Percentiles rank a stretch among this genome's conserved stretches.
These are phyloP conservation scores for Ornithoptera priamus DNA, from an alignment of 2,888 invertebrate species.

Conservation along the genomic window DNA sequence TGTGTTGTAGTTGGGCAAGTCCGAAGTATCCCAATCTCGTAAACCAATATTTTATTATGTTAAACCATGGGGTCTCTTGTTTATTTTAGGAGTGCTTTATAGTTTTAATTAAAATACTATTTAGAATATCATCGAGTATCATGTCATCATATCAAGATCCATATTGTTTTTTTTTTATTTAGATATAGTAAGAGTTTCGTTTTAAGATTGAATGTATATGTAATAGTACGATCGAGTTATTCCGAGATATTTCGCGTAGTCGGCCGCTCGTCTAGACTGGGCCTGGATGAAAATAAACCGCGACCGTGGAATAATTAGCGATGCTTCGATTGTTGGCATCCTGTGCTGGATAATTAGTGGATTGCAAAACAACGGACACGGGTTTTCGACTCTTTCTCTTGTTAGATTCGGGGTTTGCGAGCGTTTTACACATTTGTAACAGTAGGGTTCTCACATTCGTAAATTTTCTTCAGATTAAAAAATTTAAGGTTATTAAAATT, in stretches of 20 bases:
- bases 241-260: slow-evolving; percentile 18
- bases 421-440: slow-evolving; percentile 26
- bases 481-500: too few species aligned
- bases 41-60: too few species aligned
- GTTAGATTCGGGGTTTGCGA: slow-evolving; percentile 28
- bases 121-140: too few species aligned
- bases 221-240: slow-evolving; percentile 19
- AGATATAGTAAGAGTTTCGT: background rate
- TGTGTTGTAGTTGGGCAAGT: too few species aligned
- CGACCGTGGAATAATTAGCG: slow-evolving; percentile 44
- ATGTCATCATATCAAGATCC: too few species aligned
- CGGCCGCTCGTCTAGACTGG: slow-evolving; percentile 42
- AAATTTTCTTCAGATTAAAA: background rate
- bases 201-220: slow-evolving; percentile 7
- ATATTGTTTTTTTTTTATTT: too few species aligned
- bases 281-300: slow-evolving; percentile 43
- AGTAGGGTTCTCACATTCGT: slow-evolving; percentile 40
- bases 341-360: slow-evolving; percentile 52
- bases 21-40: too few species aligned
- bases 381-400: slow-evolving; percentile 25
- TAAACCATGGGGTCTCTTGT: too few species aligned
- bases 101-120: too few species aligned
- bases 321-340: slow-evolving; percentile 44
- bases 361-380: slow-evolving; percentile 30
- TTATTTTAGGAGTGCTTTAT: too few species aligned